Base-by-base conservation (phyloP, 1,140 invertebrate species). In the Choristoneura fumiferana region DNA sequence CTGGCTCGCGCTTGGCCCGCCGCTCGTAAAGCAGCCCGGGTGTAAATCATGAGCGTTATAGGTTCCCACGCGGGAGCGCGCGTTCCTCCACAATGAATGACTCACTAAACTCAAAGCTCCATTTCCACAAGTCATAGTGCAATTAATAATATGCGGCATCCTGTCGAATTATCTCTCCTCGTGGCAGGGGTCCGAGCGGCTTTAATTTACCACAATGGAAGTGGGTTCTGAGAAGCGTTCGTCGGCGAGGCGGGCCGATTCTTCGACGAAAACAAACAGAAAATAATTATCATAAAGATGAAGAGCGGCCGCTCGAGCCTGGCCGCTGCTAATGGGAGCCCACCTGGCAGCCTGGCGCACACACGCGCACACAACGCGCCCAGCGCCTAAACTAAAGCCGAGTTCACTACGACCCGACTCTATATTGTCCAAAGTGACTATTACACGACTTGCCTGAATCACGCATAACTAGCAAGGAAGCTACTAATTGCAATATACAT, bases 231-330 rank as follows among this genome's bases (percentile, higher is more conserved):
- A 86, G 85, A 88, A 88, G 79, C 81, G 82, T 76, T 71, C 78
- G 77, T 59, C 78, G 76, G 78, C 80, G 78, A 83, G 82, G 80
- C 79, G 81, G 81, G 80, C 77, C 81, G 85, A 88, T 88, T 84
- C 83, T 84, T 83, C 80, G 81, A 80, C 85, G 85, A 88, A 88
- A 88, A 88, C 85, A 88, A 88, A 88, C 85, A 88, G 81, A 86
- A 88, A 86, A 88, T 88, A 88, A 88, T 88, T 88, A 88, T 86
- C 83, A 88, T 88, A 88, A 88, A 86, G 83, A 88, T 88, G 85
- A 88, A 88, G 83, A 86, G 85, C 78, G 83, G 76, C 85, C 85
- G 85, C 83, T 84, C 79, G 72, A 76, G 77, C 69, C 78, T 78
- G 72, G 76, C 69, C 74, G 78, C 78, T 83, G 82, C 79, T 85